These are phyloP conservation scores for Pelmatolapia mariae DNA, from an alignment of 2,113 vertebrate species.

Conservation along the genomic window DNA sequence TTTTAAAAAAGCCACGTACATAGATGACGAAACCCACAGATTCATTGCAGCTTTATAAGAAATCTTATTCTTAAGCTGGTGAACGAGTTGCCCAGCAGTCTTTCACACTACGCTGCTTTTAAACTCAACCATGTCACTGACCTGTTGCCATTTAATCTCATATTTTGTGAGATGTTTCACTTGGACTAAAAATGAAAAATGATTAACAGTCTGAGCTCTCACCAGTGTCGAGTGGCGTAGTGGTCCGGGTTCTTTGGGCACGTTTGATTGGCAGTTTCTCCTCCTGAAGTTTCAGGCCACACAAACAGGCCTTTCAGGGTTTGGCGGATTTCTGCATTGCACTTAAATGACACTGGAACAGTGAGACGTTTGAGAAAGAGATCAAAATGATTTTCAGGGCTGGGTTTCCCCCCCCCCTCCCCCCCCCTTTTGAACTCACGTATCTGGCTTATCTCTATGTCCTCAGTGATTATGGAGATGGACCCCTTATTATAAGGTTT, in stretches of 20 bases:
- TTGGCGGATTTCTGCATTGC: constrained; percentile 48
- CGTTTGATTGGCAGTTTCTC: background rate
- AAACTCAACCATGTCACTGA: background rate
- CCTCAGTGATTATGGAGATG: constrained; percentile 12
- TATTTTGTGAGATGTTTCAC: background rate
- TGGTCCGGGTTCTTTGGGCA: constrained; percentile 69
- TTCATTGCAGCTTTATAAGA: background rate
- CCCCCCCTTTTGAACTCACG: constrained; percentile 12
- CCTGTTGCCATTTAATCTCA: background rate
- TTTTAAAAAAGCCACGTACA: background rate
- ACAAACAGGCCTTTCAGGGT: constrained; percentile 73
- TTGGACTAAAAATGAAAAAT: background rate
- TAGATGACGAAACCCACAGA: background rate
- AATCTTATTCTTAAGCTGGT: background rate
- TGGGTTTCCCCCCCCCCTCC: rapidly evolving
- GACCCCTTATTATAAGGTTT: constrained; percentile 15
- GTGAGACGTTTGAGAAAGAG: background rate
- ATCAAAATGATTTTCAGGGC: background rate
- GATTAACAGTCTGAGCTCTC: background rate
- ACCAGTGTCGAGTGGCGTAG: constrained; percentile 76
- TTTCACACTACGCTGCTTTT: background rate
- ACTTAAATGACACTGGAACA: constrained; percentile 65
- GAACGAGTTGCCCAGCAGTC: background rate
- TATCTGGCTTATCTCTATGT: constrained; percentile 63
- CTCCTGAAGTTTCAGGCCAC: constrained; percentile 72